These are phyloP conservation scores for Tyrannus savana DNA, from an alignment of 2,113 vertebrate species.

Conservation along the genomic window DNA sequence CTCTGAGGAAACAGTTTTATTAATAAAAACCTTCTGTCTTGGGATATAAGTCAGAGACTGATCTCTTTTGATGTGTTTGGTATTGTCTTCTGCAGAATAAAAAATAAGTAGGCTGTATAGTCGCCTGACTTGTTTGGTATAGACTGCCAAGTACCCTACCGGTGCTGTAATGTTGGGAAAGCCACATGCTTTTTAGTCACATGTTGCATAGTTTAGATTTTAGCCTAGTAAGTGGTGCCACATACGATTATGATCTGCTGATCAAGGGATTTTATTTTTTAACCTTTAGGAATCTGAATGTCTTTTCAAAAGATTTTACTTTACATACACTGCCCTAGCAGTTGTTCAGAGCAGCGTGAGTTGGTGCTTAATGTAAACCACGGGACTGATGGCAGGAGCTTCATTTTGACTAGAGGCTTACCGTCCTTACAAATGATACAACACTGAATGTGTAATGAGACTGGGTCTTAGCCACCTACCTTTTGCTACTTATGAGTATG, in stretches of 20 bases:
- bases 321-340: background rate
- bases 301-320: background rate
- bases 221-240: background rate
- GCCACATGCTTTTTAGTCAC: constrained; percentile 4
- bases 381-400: background rate
- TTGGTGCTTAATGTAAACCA: background rate
- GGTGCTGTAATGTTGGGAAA: background rate
- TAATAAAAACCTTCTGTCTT: constrained; percentile 55
- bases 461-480: background rate
- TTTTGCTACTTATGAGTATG: background rate
- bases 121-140: background rate
- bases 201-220: constrained; percentile 24
- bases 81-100: background rate
- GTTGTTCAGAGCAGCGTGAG: background rate
- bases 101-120: background rate
- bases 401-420: background rate
- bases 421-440: background rate
- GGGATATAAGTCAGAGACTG: background rate
- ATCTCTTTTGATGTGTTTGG: constrained; percentile 46
- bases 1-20: constrained; percentile 52
- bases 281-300: background rate
- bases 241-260: background rate
- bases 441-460: background rate
- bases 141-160: background rate
- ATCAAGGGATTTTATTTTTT: background rate